Percentiles rank a stretch among this genome's conserved stretches.
Evolutionary conservation across 2,113 vertebrate species (phyloP).

Genomic region (Xerus inauris): DNA sequence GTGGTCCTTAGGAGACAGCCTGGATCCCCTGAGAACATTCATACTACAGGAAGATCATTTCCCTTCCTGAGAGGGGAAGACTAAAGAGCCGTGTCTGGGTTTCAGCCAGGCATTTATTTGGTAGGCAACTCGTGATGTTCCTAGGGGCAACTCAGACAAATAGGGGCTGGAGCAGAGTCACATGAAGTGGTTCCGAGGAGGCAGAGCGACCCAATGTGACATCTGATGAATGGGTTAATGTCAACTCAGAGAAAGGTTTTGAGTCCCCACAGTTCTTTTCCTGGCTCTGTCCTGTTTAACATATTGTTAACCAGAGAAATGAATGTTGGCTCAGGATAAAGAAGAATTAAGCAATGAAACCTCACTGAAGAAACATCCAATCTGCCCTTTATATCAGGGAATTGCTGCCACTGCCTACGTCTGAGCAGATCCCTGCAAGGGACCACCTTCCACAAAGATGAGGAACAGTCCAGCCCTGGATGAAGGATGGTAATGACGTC

Average conservation of each 20-base stretch:
- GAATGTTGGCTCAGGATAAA: neutral
- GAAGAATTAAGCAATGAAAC: neutral
- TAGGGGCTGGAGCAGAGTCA: neutral
- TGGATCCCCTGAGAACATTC: neutral
- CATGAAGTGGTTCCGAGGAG: neutral
- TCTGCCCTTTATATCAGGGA: neutral
- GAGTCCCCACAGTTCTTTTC: neutral
- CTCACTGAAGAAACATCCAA: neutral
- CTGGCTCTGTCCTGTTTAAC: neutral
- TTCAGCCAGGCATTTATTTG: too few species aligned
- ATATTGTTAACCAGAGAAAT: neutral
- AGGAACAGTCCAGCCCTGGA: neutral
- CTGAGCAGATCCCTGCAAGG: fast-evolving
- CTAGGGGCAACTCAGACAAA: fast-evolving
- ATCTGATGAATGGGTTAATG: too few species aligned
- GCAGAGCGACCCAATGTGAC: neutral
- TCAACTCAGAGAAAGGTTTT: neutral
- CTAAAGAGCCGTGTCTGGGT: neutral
- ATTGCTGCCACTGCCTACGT: fast-evolving
- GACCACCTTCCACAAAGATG: fast-evolving
- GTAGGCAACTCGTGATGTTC: neutral
- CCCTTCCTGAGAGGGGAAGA: neutral
- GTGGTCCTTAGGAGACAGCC: neutral
- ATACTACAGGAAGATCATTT: neutral
- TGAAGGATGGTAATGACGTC: fast-evolving